Evolutionary conservation across 1,140 invertebrate genomes (phyloP).

Genomic region (Zaprionus gabonicus): DNA sequence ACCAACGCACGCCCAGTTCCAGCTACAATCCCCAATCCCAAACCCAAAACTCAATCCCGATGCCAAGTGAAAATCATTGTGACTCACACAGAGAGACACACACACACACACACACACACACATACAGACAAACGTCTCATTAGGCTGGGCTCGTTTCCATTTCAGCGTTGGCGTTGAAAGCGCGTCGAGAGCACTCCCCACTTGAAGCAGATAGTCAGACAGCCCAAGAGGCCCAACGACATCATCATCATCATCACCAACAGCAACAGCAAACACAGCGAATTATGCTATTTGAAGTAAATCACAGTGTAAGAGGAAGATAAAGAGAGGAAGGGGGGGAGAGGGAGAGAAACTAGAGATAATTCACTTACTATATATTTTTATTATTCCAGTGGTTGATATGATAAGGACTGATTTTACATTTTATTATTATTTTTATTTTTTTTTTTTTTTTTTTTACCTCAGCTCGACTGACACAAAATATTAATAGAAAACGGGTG

Average conservation of each 20-base stretch:
- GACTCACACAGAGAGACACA: slow-evolving; percentile 52
- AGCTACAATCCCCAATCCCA: neutral
- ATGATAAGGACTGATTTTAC: no score
- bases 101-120: slow-evolving; percentile 32
- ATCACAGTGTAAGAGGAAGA: slow-evolving; percentile 38
- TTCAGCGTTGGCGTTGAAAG: slow-evolving; percentile 81
- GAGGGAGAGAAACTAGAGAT: no score
- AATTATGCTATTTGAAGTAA: slow-evolving; percentile 80
- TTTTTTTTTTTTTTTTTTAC: no score
- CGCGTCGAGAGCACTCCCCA: slow-evolving; percentile 76
- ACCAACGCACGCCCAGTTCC: slow-evolving; percentile 48
- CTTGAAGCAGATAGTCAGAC: slow-evolving; percentile 71
- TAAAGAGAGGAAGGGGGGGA: neutral
- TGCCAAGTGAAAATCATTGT: slow-evolving; percentile 68
- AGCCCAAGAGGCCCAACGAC: slow-evolving; percentile 59
- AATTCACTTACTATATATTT: no score
- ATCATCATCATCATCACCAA: slow-evolving; percentile 41
- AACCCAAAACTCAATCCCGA: slow-evolving; percentile 16
- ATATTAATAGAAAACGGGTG: no score
- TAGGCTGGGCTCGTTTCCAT: slow-evolving; percentile 74
- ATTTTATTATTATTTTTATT: no score
- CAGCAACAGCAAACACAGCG: slow-evolving; percentile 32
- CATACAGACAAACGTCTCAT: slow-evolving; percentile 77
- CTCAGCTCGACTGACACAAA: no score
- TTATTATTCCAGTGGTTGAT: no score